These are phyloP conservation scores for Rhogogaster chlorosoma DNA, from an alignment of 2,888 invertebrate genomes.

Conservation along the genomic window DNA sequence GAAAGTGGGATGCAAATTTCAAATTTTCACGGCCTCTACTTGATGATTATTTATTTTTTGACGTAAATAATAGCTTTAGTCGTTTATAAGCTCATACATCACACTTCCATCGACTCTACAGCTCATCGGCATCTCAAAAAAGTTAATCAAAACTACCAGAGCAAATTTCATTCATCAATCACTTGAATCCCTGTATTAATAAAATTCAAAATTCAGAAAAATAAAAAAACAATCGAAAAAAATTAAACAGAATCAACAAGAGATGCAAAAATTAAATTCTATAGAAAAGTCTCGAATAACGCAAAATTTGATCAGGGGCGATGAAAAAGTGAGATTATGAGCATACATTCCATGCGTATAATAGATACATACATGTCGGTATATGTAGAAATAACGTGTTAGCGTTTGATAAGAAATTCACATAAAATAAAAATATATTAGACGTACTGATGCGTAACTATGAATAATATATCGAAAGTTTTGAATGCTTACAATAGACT, in stretches of 20 bases:
- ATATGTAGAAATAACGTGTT: conserved; percentile 66
- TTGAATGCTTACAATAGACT: conserved; percentile 68
- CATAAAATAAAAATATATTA: conserved; percentile 58
- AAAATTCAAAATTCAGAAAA: background rate
- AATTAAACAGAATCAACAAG: background rate
- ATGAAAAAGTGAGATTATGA: conserved; percentile 35
- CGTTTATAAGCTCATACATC: conserved; percentile 36
- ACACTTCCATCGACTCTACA: conserved; percentile 21
- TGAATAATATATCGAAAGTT: conserved; percentile 68
- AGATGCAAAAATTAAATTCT: background rate
- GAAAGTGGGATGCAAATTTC: conserved; percentile 32
- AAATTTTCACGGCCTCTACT: conserved; percentile 43
- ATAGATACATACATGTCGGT: conserved; percentile 55
- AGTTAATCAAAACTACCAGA: background rate
- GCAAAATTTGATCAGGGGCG: background rate
- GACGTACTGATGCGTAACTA: conserved; percentile 61
- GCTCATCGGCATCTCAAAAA: background rate
- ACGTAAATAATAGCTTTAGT: conserved; percentile 48
- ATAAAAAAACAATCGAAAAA: background rate
- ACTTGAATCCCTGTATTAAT: background rate
- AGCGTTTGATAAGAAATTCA: conserved; percentile 69
- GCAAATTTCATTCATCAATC: background rate
- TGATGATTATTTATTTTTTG: conserved; percentile 51
- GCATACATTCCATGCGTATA: conserved; percentile 71
- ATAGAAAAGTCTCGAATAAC: background rate